Percentiles rank a stretch among this genome's conserved stretches.
phyloP scores from a whole-genome alignment of 2,797 vertebrate species.

The Aphelocoma californica region DNA sequence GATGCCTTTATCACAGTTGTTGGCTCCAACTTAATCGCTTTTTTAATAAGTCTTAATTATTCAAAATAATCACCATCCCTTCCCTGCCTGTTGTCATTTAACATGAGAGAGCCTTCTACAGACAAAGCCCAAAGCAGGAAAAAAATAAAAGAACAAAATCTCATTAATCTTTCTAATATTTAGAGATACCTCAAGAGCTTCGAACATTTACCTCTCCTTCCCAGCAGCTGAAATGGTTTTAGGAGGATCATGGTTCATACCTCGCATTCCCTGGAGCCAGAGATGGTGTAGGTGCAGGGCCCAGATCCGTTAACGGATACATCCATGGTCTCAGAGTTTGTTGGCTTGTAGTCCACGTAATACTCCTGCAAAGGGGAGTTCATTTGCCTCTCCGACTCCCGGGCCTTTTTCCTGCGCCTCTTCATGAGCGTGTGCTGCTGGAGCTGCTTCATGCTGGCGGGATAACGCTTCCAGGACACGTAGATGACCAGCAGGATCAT shows the following conservation, averaged over 20 bases:
- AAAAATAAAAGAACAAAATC: conserved; percentile 34
- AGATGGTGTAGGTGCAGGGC: conserved; percentile 98
- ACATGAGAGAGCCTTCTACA: conserved; percentile 64
- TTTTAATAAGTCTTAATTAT: conserved; percentile 59
- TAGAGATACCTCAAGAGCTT: conserved; percentile 75
- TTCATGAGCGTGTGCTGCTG: conserved; percentile 92
- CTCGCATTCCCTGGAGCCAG: conserved; percentile 99
- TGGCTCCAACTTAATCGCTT: conserved; percentile 69
- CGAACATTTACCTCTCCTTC: conserved; percentile 96
- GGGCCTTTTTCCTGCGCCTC: conserved; percentile 90
- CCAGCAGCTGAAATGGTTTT: conserved; percentile 94
- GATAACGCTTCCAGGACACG: conserved; percentile 95
- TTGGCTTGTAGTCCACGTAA: conserved; percentile 99
- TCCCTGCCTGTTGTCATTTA: conserved; percentile 63
- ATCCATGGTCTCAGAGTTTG: conserved; percentile 98
- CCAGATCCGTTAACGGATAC: conserved; percentile 97
- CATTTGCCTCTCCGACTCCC: conserved; percentile 89
- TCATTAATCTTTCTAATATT: conserved; percentile 74
- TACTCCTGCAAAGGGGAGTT: conserved; percentile 98
- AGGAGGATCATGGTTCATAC: conserved; percentile 95
- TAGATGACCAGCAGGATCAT: conserved; percentile 97
- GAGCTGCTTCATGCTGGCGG: conserved; percentile 94
- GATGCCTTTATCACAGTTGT: conserved; percentile 47
- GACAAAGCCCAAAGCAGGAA: conserved; percentile 59
- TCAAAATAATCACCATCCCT: conserved; percentile 53